Conservation (phyloP, 2,797 vertebrate species). For the Pangasius mekongensis region DNA sequence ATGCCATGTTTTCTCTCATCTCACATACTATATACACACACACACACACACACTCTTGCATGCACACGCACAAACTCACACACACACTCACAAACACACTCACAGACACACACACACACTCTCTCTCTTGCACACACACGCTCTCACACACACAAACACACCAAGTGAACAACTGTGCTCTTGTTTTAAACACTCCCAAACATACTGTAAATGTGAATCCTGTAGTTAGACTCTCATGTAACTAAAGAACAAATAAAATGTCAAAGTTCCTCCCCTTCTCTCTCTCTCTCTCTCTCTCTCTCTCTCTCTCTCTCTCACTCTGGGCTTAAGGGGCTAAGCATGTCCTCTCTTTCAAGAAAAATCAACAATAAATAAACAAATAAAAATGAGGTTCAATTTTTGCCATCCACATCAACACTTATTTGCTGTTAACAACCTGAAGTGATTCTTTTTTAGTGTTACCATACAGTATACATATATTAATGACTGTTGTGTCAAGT, state of each 20-base stretch:
- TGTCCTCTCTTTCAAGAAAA: background rate
- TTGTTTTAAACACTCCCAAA: background rate
- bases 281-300: background rate
- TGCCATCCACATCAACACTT: background rate
- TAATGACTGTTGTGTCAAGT: background rate
- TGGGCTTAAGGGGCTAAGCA: too few species aligned
- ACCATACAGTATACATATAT: background rate
- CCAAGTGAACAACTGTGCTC: slow-evolving; percentile 13
- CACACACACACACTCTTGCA: slow-evolving; percentile 9
- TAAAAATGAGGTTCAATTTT: background rate
- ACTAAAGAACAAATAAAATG: too few species aligned
- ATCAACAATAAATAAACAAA: background rate
- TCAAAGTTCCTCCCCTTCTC: background rate
- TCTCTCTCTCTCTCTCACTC: background rate
- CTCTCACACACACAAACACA: slow-evolving; percentile 24
- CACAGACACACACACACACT: slow-evolving; percentile 3
- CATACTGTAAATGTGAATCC: background rate
- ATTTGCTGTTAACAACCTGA: background rate
- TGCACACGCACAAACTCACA: slow-evolving; percentile 20
- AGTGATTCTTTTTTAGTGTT: background rate
- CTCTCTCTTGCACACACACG: background rate
- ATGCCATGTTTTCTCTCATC: slow-evolving; percentile 6
- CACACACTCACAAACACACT: slow-evolving; percentile 20
- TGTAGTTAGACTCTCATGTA: background rate
- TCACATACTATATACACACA: background rate